Percentiles rank a stretch among this genome's conserved stretches.
Conservation (phyloP, 2,113 vertebrate species). For the Rousettus leschenaultii region DNA sequence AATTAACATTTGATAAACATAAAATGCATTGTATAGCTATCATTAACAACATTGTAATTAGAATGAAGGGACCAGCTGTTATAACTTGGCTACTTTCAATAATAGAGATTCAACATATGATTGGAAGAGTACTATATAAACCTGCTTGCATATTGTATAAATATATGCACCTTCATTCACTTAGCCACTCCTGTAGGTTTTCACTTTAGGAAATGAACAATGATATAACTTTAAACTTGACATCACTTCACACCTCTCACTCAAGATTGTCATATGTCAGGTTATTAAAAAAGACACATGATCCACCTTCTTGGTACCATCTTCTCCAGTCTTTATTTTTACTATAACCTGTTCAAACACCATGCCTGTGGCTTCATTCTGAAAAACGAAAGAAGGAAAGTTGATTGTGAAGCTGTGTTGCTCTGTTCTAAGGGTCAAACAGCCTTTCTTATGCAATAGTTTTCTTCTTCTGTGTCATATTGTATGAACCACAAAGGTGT, state of each 20-base stretch:
- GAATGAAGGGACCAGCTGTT: not conserved
- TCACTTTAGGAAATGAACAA: not conserved
- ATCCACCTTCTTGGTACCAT: not conserved
- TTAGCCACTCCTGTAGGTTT: not conserved
- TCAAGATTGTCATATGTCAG: not conserved
- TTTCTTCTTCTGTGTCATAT: not conserved
- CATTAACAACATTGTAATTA: slow-evolving; percentile 10
- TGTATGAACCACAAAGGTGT: too few relatives aligned
- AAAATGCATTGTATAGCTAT: not conserved
- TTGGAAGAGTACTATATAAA: not conserved
- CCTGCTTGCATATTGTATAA: not conserved
- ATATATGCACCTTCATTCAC: not conserved
- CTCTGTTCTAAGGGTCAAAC: not conserved
- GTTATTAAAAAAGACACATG: not conserved
- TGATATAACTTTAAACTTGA: not conserved
- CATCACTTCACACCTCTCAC: not conserved
- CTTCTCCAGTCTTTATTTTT: not conserved
- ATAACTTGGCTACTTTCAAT: not conserved
- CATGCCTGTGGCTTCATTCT: not conserved
- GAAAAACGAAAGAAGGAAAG: not conserved
- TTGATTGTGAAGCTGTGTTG: not conserved
- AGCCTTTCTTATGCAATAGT: not conserved
- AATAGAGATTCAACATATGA: not conserved
- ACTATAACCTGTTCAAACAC: not conserved
- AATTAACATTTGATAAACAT: not conserved